These are phyloP conservation scores for Amphiura filiformis DNA, from an alignment of 35 echinoderm and acorn worm species.

Conservation along the genomic window DNA sequence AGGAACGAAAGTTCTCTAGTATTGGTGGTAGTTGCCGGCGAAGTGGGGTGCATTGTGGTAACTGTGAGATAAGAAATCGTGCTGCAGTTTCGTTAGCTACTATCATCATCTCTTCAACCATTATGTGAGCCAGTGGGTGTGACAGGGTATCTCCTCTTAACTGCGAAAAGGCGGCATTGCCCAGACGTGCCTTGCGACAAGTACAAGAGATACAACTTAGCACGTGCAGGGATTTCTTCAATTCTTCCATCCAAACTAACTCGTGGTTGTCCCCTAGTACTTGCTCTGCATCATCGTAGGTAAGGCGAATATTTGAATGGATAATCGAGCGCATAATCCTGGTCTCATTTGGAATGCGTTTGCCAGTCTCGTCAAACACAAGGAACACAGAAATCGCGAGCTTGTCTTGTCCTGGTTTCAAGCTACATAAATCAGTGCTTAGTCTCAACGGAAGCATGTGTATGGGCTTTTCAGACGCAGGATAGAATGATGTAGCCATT, in stretches of 20 bases:
- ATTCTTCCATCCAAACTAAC: neutral
- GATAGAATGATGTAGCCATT: slow-evolving; percentile 50
- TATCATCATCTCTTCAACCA: slow-evolving; percentile 94
- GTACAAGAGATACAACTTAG: slow-evolving; percentile 41
- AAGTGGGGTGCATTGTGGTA: slow-evolving; percentile 45
- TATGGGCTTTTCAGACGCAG: slow-evolving; percentile 29
- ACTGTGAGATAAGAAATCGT: slow-evolving; percentile 23
- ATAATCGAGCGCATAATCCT: slow-evolving; percentile 35
- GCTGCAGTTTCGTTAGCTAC: slow-evolving; percentile 59
- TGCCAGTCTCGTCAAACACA: slow-evolving; percentile 12
- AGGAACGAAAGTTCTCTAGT: slow-evolving; percentile 38
- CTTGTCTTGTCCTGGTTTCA: slow-evolving; percentile 37
- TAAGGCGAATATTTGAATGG: slow-evolving; percentile 24
- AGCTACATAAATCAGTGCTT: slow-evolving; percentile 32
- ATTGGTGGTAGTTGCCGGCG: slow-evolving; percentile 54
- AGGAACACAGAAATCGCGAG: slow-evolving; percentile 50
- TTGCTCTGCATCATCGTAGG: slow-evolving; percentile 52
- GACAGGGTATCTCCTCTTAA: slow-evolving; percentile 17
- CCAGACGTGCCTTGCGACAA: slow-evolving; percentile 26
- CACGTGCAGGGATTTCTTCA: neutral
- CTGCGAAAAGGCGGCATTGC: slow-evolving; percentile 29
- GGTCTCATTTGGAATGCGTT: neutral
- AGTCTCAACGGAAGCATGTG: slow-evolving; percentile 66
- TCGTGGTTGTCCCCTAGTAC: neutral
- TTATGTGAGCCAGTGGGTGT: slow-evolving; percentile 48